These are phyloP conservation scores for Cephus nigrinus DNA, from an alignment of 2,888 invertebrate species.

Conservation along the genomic window DNA sequence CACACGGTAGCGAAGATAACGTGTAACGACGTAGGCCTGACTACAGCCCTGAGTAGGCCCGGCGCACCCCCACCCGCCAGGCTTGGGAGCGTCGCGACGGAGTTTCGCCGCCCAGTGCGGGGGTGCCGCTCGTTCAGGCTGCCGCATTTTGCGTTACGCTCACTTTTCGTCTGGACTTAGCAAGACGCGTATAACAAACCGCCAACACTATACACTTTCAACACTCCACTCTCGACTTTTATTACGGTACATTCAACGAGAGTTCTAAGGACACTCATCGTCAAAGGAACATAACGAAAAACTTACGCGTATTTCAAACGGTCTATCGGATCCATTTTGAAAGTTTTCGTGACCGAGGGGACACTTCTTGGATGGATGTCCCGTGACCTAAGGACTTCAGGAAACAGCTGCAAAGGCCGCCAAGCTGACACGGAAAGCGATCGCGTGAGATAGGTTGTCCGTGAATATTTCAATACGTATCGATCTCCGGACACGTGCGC, in stretches of 20 bases:
- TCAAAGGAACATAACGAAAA: not conserved
- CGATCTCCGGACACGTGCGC: conserved; percentile 33
- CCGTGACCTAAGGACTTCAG: not conserved
- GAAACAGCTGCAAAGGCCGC: not conserved
- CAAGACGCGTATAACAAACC: not conserved
- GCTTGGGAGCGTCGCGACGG: conserved; percentile 33
- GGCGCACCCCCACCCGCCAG: conserved; percentile 19
- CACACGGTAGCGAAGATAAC: not conserved
- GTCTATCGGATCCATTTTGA: not conserved
- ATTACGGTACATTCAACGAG: not conserved
- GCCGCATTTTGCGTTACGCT: conserved; percentile 25
- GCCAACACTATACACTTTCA: not conserved
- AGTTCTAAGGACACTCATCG: not conserved
- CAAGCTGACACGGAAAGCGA: not conserved
- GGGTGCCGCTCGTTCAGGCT: conserved; percentile 44
- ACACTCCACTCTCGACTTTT: not conserved
- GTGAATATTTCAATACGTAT: conserved; percentile 51
- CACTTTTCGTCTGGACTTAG: not conserved
- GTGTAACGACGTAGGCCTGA: not conserved
- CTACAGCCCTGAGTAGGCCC: not conserved
- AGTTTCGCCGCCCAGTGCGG: conserved; percentile 32
- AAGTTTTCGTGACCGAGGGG: not conserved
- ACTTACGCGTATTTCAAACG: not conserved
- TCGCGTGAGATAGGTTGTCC: conserved; percentile 21
- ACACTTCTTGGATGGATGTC: not conserved